A percentile compares a stretch with the other conserved stretches of the same genome.
Evolutionary conservation across 2,888 invertebrate genomes (phyloP).

Genomic region (Cryptus viduatorius): DNA sequence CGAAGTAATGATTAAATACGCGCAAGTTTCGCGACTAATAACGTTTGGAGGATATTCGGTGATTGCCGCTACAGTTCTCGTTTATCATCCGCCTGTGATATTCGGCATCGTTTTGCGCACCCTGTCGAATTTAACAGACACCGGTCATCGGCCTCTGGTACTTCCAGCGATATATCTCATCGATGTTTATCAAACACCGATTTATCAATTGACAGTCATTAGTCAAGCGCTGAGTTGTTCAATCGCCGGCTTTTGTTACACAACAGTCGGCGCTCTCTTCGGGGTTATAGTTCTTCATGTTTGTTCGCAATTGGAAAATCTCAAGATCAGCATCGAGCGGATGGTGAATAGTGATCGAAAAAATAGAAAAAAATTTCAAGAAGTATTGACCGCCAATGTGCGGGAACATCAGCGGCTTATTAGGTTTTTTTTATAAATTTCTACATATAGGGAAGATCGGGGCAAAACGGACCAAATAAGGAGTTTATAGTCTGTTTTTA

Average conservation of each 20-base stretch:
- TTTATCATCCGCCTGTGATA: slow-evolving; percentile 43
- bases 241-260: slow-evolving; percentile 55
- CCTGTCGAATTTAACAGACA: slow-evolving; percentile 64
- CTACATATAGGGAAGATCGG: background rate
- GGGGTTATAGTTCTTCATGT: slow-evolving; percentile 62
- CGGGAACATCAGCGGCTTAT: slow-evolving; percentile 41
- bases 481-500: background rate
- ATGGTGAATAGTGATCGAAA: background rate
- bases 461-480: background rate
- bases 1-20: slow-evolving; percentile 59
- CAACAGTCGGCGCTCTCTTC: slow-evolving; percentile 62
- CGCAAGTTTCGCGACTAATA: slow-evolving; percentile 54
- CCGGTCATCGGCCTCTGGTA: slow-evolving; percentile 47
- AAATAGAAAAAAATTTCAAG: slow-evolving; percentile 8
- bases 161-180: slow-evolving; percentile 55
- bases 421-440: slow-evolving; percentile 13
- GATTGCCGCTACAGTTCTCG: slow-evolving; percentile 18
- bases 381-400: background rate
- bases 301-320: slow-evolving; percentile 60
- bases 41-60: slow-evolving; percentile 50
- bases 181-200: slow-evolving; percentile 52
- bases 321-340: slow-evolving; percentile 28
- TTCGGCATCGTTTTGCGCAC: slow-evolving; percentile 57
- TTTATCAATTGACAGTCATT: slow-evolving; percentile 57
- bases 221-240: slow-evolving; percentile 51